phyloP scores from a whole-genome alignment of 1,140 invertebrate species.

The Drosophila albomicans region DNA sequence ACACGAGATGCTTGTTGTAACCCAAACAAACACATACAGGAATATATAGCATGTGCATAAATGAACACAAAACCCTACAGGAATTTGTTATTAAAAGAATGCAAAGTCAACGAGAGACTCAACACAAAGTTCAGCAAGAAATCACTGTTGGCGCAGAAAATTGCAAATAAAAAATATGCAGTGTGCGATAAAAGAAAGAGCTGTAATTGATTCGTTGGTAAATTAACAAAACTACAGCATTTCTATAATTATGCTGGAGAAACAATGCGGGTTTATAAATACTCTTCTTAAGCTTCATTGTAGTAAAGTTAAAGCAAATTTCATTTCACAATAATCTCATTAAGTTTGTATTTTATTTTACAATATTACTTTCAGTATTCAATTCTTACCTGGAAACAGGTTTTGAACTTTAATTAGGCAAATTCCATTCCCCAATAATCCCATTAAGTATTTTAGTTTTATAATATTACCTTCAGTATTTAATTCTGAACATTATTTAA shows the following conservation, averaged over 20 bases:
- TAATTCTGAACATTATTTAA: too few relatives aligned
- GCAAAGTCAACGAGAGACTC: slow-evolving; percentile 2
- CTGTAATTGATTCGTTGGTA: background rate
- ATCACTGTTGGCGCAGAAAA: background rate
- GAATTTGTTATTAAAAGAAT: slow-evolving; percentile 71
- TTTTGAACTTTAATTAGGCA: too few relatives aligned
- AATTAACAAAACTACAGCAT: background rate
- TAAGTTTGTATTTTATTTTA: too few relatives aligned
- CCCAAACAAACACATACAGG: slow-evolving; percentile 41
- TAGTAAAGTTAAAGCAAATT: too few relatives aligned
- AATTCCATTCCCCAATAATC: too few relatives aligned
- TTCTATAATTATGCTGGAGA: background rate
- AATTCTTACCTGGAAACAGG: too few relatives aligned
- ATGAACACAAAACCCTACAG: slow-evolving; percentile 28
- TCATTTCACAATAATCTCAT: too few relatives aligned
- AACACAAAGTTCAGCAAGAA: background rate
- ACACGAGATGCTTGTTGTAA: slow-evolving; percentile 40
- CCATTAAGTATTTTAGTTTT: too few relatives aligned
- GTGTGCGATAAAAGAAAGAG: background rate
- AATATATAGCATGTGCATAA: slow-evolving; percentile 12
- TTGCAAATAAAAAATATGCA: background rate
- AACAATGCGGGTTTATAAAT: background rate
- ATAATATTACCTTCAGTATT: too few relatives aligned
- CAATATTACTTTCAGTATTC: too few relatives aligned
- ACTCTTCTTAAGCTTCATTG: background rate